Evolutionary conservation across 2,888 invertebrate species (phyloP).

Genomic region (Taphrorychus bicolor): DNA sequence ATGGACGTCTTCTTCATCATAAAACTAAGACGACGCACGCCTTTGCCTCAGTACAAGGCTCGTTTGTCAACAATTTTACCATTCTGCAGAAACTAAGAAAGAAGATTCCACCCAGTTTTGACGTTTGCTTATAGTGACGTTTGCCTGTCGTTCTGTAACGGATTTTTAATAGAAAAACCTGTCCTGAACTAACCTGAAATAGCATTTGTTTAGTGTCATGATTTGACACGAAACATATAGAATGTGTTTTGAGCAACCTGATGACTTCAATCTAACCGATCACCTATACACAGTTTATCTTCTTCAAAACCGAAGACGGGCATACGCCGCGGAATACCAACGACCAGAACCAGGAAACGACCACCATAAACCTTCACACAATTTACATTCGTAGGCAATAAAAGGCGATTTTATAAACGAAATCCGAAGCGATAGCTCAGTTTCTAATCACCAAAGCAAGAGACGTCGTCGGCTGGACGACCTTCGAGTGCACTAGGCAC

Average conservation of each 20-base stretch:
- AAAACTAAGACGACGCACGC: too few species aligned
- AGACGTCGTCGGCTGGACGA: constrained; percentile 38
- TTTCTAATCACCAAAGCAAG: constrained; percentile 32
- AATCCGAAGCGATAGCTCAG: constrained; percentile 27
- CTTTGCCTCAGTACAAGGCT: too few species aligned
- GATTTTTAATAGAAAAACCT: too few species aligned
- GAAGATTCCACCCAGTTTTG: too few species aligned
- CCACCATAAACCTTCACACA: constrained; percentile 10
- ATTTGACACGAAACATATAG: neutral
- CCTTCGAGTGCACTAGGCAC: constrained; percentile 50
- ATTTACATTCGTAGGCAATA: constrained; percentile 18
- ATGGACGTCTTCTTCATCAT: too few species aligned
- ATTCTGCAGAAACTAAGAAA: too few species aligned
- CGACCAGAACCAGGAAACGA: constrained; percentile 7
- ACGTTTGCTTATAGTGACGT: too few species aligned
- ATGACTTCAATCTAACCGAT: neutral
- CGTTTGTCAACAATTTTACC: too few species aligned
- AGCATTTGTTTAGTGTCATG: too few species aligned
- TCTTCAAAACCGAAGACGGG: neutral
- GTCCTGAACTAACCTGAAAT: too few species aligned
- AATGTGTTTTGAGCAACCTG: neutral
- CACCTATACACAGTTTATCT: neutral
- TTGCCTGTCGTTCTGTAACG: too few species aligned
- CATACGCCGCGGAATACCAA: constrained; percentile 5
- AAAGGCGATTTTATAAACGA: constrained; percentile 28